A percentile compares a stretch with the other conserved stretches of the same genome.
Evolutionary conservation across 2,113 vertebrate species (phyloP).

Genomic region (Oryctolagus cuniculus): DNA sequence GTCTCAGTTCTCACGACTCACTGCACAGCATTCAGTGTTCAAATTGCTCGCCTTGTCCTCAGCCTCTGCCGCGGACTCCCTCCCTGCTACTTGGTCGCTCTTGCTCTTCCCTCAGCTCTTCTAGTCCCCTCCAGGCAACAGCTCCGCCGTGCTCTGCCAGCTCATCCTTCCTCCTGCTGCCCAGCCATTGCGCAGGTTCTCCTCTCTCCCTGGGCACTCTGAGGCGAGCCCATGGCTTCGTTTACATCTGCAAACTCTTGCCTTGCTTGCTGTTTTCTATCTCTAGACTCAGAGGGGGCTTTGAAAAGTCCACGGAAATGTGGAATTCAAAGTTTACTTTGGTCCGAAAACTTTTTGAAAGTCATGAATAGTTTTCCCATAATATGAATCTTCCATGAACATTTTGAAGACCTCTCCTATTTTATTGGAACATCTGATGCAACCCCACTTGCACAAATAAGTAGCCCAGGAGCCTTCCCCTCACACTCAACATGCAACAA

Average conservation of each 20-base stretch:
- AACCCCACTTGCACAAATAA: neutral
- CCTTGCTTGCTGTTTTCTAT: neutral
- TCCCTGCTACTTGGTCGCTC: neutral
- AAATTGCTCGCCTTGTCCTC: neutral
- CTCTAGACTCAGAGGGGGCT: neutral
- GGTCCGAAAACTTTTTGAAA: too few species aligned
- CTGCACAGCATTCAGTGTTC: neutral
- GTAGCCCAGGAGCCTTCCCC: neutral
- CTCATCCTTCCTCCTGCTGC: neutral
- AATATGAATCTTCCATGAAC: too few species aligned
- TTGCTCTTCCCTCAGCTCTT: neutral
- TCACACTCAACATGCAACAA: neutral
- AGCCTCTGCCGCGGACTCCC: rapidly evolving
- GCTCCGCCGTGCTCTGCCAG: neutral
- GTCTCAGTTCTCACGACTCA: neutral
- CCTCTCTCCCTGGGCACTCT: neutral
- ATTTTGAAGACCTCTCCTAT: too few species aligned
- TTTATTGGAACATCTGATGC: neutral
- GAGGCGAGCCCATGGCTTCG: neutral
- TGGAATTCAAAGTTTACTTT: too few species aligned
- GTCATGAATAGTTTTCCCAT: too few species aligned
- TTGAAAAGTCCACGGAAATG: too few species aligned
- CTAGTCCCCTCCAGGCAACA: neutral
- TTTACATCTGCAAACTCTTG: neutral
- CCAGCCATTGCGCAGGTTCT: too few species aligned